Evolutionary conservation across 2,113 vertebrate genomes (phyloP), one percentile per base, ranked within the genome.

Genomic region (Crotalus horridus): DNA sequence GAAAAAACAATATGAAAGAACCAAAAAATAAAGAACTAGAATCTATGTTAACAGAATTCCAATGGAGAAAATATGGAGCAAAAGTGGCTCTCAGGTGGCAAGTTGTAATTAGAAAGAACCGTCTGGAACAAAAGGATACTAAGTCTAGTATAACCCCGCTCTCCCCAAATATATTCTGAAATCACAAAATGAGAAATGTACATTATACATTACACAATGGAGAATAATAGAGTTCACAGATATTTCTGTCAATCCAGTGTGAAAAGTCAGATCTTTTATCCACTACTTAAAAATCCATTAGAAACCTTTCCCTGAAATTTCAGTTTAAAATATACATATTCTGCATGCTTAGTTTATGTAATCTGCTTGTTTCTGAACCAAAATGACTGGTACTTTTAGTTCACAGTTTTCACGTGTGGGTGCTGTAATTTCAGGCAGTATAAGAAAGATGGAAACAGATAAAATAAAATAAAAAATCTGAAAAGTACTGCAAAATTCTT

Each of bases 221-320:
- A 87, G 51, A 64, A 92, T 33, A 86, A 81, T 56, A 88, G 6
- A 56, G 64, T 55, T 91, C 24, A 89, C 1, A 39, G 39, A 51
- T 93, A 11, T 46, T 64, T 91, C 74, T 58, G 69, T 9, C 94
- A 85, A 94, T 23, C 54, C 21, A 46, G 17, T 1, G 9, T 33
- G 11, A 93, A 92, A 89, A 81, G 53, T 86, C 64, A n/a, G 1
- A 43, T 64, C 93, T 43, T 1, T 1, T 90, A 94, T 95, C 61
- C 92, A 94, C 94, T 87, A 95, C 93, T 96, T 96, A 95, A 97
- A 96, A 92, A 90, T n/a, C 94, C 95, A 96, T 97, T 96, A 96
- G 94, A 93, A 94, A 92, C 89, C 94, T 96, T 94, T 92, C 93
- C 94, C 94, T 96, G 95, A 96, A 94, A 91, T 87, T 58, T 11